A percentile compares a stretch with the other conserved stretches of the same genome.
phyloP scores from a whole-genome alignment of 1,140 invertebrate species.

The Pogonus chalceus region DNA sequence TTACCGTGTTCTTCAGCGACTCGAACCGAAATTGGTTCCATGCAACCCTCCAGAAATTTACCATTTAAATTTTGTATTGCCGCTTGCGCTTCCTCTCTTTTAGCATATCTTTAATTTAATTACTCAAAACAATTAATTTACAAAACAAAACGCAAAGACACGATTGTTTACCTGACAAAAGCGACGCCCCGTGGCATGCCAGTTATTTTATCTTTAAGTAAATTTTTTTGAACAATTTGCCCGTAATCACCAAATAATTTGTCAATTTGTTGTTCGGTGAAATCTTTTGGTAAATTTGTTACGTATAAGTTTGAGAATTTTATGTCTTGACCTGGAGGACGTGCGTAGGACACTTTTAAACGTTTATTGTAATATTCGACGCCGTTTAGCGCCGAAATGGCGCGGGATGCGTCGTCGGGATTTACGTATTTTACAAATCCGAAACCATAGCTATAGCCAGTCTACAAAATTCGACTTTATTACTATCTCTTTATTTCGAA shows the following conservation, averaged over 20 bases:
- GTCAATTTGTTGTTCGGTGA: conserved; percentile 71
- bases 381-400: conserved; percentile 80
- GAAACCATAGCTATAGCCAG: conserved; percentile 92
- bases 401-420: conserved; percentile 73
- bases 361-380: conserved; percentile 42
- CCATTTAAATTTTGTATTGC: conserved; percentile 80
- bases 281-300: conserved; percentile 78
- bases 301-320: conserved; percentile 94
- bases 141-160: background rate
- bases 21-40: conserved; percentile 68
- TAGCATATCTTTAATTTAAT: conserved; percentile 52
- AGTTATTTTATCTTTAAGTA: conserved; percentile 78
- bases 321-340: conserved; percentile 82
- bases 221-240: conserved; percentile 80
- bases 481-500: too few relatives aligned
- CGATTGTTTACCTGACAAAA: conserved; percentile 69
- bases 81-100: conserved; percentile 75
- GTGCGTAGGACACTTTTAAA: conserved; percentile 76
- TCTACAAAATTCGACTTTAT: too few relatives aligned
- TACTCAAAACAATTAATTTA: conserved; percentile 7
- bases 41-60: conserved; percentile 70
- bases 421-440: conserved; percentile 89
- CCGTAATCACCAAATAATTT: conserved; percentile 79
- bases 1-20: conserved; percentile 89
- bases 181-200: conserved; percentile 79